Base-by-base conservation (phyloP, 2,113 vertebrate species). In the Atlantisia rogersi region DNA sequence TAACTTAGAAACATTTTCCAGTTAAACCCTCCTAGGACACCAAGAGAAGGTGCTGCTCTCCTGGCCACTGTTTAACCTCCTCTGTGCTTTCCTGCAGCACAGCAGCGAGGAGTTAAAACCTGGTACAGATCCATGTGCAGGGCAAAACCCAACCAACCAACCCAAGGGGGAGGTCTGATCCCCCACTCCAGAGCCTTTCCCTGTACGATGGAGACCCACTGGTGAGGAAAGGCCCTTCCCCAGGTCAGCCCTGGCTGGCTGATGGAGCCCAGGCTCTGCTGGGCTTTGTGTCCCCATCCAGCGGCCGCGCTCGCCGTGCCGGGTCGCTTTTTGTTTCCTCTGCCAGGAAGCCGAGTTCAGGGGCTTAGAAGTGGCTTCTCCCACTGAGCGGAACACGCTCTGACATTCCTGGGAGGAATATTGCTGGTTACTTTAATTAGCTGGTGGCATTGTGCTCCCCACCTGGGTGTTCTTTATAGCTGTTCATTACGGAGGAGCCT, bases 391-490 rank as follows among this genome's bases (percentile, higher is more conserved):
- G 80, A 96, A 68, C 84, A 39, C 22, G 5, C 78, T 90, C 74
- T 26, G 2, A n/a, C 84, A 71, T 95, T 88, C 81, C 92, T 71
- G 84, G 77, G 82, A 84, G 82, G 85, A 91, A 95, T 89, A 86
- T 94, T 95, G 62, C 80, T 83, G 88, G 78, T 84, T 73, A 67
- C 94, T 96, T 94, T 88, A 94, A 94, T 92, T 94, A 96, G 91
- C 89, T 60, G 88, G 82, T 85, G 14, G 78, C 16, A 85, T 94
- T 92, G 92, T 94, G 90, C 82, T 73, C 28, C 90, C 92, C 92
- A 94, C 92, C 80, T 94, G 92, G 94, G 92, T 92, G 92, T 91
- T 95, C 90, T 96, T 96, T 95, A 95, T 83, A 32, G 94, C 87
- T 71, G 75, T 92, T 95, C 77, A 52, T 92, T 91, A 82, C 22